phyloP scores from a whole-genome alignment of 2,888 invertebrate species.

The Heliconius hortense region DNA sequence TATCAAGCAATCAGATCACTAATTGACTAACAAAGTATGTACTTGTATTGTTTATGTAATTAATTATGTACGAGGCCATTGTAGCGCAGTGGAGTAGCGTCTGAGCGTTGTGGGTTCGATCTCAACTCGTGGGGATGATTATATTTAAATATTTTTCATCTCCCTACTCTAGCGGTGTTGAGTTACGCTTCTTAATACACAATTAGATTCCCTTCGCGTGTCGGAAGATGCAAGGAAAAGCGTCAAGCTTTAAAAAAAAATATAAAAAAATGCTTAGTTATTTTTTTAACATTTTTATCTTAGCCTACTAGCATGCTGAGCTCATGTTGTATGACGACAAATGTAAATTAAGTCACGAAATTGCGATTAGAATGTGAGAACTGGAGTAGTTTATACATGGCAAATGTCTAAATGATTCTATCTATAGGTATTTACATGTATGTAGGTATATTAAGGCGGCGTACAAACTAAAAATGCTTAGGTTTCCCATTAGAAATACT shows the following conservation, averaged over 20 bases:
- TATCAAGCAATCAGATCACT: constrained; percentile 28
- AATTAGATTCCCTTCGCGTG: no score
- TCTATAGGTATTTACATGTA: not conserved
- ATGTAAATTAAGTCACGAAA: constrained; percentile 22
- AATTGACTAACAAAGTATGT: constrained; percentile 27
- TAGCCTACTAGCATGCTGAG: not conserved
- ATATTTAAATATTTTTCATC: no score
- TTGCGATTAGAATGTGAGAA: constrained; percentile 39
- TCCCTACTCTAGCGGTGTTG: no score
- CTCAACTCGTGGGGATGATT: no score
- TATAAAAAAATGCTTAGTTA: not conserved
- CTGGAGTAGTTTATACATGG: constrained; percentile 34
- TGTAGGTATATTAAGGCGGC: not conserved
- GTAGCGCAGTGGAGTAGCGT: no score
- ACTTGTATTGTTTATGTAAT: not conserved
- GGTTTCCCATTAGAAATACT: no score
- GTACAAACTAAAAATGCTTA: not conserved
- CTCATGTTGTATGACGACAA: constrained; percentile 28
- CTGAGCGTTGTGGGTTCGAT: no score
- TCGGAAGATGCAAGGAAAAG: no score
- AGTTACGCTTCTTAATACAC: no score
- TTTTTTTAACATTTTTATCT: not conserved
- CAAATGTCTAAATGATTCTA: constrained; percentile 19
- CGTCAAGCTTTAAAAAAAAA: no score
- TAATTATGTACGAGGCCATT: no score